Evolutionary conservation across 2,888 invertebrate genomes (phyloP).

Genomic region (Dorcus parallelipipedus): DNA sequence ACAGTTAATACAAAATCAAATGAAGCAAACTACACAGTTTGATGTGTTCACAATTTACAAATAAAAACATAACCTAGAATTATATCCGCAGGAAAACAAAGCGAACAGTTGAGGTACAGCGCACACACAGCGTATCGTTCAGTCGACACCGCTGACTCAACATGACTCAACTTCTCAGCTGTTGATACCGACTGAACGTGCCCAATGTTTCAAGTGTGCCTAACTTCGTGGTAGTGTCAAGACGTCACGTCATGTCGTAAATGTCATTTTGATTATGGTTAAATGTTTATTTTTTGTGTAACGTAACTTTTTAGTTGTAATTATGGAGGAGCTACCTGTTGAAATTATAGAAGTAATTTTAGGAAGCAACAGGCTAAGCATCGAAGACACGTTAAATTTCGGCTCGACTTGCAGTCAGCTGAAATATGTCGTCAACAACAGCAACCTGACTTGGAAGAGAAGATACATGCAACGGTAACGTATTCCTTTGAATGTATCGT

Average conservation of each 20-base stretch:
- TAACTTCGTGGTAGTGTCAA: slow-evolving; percentile 9
- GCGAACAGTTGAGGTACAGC: no score
- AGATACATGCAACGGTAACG: slow-evolving; percentile 50
- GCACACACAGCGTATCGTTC: no score
- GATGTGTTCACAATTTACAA: no score
- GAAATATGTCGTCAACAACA: slow-evolving; percentile 48
- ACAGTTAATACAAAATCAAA: no score
- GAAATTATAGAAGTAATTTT: slow-evolving; percentile 44
- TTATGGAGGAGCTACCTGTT: slow-evolving; percentile 40
- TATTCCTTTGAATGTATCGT: neutral
- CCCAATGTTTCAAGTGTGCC: no score
- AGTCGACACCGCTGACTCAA: no score
- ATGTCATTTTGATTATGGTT: neutral
- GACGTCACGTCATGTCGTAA: slow-evolving; percentile 10
- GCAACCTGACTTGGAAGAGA: slow-evolving; percentile 51
- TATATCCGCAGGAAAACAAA: no score
- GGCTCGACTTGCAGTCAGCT: slow-evolving; percentile 54
- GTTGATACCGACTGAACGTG: no score
- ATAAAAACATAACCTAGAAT: no score
- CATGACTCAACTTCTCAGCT: no score
- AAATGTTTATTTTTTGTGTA: slow-evolving; percentile 8
- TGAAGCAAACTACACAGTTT: no score
- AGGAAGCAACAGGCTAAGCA: slow-evolving; percentile 29
- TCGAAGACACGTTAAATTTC: slow-evolving; percentile 53
- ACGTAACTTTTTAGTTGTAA: slow-evolving; percentile 7